phyloP scores from a whole-genome alignment of 2,113 vertebrate species.

The Apodemus sylvaticus region DNA sequence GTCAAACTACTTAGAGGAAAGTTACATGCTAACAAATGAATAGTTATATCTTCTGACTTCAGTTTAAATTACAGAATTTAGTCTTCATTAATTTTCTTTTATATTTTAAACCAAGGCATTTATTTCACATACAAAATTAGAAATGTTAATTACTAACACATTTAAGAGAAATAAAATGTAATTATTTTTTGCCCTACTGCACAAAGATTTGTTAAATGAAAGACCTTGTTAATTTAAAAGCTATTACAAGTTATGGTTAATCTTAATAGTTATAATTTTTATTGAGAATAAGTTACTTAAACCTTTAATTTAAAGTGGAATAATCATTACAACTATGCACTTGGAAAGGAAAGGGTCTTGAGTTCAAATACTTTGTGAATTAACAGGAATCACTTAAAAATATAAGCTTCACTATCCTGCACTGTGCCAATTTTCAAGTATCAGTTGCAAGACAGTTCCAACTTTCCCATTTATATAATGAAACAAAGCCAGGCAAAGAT shows the following conservation, averaged over 20 bases:
- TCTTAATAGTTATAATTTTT: slow-evolving; percentile 70
- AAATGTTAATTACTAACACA: slow-evolving; percentile 78
- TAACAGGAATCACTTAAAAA: slow-evolving; percentile 62
- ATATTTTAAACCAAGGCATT: slow-evolving; percentile 59
- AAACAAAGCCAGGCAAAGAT: not conserved
- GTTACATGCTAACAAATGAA: not conserved
- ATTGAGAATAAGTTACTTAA: slow-evolving; percentile 72
- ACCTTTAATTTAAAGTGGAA: slow-evolving; percentile 79
- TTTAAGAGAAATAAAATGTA: slow-evolving; percentile 78
- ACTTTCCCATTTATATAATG: slow-evolving; percentile 39
- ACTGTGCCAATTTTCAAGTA: slow-evolving; percentile 29
- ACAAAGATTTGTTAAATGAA: slow-evolving; percentile 78
- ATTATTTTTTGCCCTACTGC: slow-evolving; percentile 72
- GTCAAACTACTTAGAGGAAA: slow-evolving; percentile 39
- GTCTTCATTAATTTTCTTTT: slow-evolving; percentile 68
- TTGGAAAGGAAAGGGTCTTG: slow-evolving; percentile 60
- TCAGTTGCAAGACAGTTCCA: not conserved
- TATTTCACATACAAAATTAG: slow-evolving; percentile 76
- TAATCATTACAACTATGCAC: slow-evolving; percentile 74
- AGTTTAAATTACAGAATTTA: slow-evolving; percentile 48
- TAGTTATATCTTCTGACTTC: slow-evolving; percentile 1
- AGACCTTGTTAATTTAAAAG: slow-evolving; percentile 75
- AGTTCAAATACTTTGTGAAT: slow-evolving; percentile 68
- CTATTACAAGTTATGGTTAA: slow-evolving; percentile 74
- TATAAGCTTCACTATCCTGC: not conserved